Base-by-base conservation (phyloP, 2,113 vertebrate species). In the Mesitornis unicolor region DNA sequence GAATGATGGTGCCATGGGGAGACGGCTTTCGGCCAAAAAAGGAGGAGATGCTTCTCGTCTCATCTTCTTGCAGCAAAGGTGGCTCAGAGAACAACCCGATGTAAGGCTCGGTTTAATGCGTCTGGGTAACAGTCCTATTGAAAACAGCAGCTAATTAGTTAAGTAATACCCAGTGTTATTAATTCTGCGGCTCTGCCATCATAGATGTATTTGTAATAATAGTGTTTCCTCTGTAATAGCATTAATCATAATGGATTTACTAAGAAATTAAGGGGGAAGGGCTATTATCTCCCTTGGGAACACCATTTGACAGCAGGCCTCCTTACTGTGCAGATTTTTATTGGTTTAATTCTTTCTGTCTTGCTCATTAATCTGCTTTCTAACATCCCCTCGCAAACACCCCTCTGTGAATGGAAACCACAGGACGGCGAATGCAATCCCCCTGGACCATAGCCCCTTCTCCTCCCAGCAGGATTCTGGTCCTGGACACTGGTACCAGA, bases 211-310 rank as follows among this genome's bases (percentile, higher is more conserved):
- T 87, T 94, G 92, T 84, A 95, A 95, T 94, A 90, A 94, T 21
- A 95, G 82, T 21, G 68, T 90, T 96, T 87, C 87, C 67, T 83
- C 74, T 45, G 53, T 85, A 95, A 95, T 40, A 61, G 47, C 85
- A 96, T 97, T 93, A 85, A 96, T 97, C 80, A 74, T 74, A 70
- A 94, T 81, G 70, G 93, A 93, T 95, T 94, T 95, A 95, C 71
- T 74, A 67, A 47, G 87, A 90, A 89, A 90, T 74, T 74, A 91
- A 90, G 40, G 73, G 38, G 65, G 47, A 93, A 83, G 42, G 67
- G 91, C 61, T 87, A 87, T 96, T 95, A 94, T 96, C 86, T 87
- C 95, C 90, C 83, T 68, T 0, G 1, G 89, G 92, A 95, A 7
- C 43, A 63, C 50, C 40, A 54, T 57, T 80, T 92, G 95, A 84